Evolutionary conservation across 1,140 invertebrate genomes (phyloP), one percentile per base, ranked within the genome.

Genomic region (Drosophila nasuta): DNA sequence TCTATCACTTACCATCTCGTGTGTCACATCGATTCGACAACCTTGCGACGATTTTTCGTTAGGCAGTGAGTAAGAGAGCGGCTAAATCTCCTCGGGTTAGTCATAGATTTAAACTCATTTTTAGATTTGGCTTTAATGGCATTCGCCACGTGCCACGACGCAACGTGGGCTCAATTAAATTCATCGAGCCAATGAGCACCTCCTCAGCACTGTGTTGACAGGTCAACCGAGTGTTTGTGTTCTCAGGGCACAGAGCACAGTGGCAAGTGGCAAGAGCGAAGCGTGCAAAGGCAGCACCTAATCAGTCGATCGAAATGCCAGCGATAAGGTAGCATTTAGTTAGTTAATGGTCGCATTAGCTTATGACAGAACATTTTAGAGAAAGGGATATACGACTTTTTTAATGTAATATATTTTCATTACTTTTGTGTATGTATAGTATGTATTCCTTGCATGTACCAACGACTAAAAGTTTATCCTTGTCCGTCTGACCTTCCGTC

Each of bases 221-320:
- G 56, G 49, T 60, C 74, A 60, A 45, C 43, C 67, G 71, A 72
- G 59, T 75, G 75, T 28, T 68, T 17, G 25, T 10, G 63, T 78
- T 81, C 79, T 63, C 80, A 82, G 51, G 59, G n/a, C 45, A 38
- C 45, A 38, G 57, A 4, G 58, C 41, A 79, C 72, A 67, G 59
- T 70, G 70, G 56, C 30, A 10, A 10, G 7, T 8, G 10, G 2
- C 20, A 51, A 3, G 7, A 13, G 17, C 10, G 10, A 13, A 48
- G 38, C 38, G 38, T 41, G 41, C 3, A 13, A 4, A n/a, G 41
- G 11, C n/a, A 5, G 41, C 11, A 6, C 0, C 41, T 43, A 43
- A 43, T 43, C 41, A 43, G 4, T 15, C 41, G 41, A 43, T 43
- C 41, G 41, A 43, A 43, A 13, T 43, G 41, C 41, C 41, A 13